Percentiles rank a stretch among this genome's conserved stretches.
phyloP scores from a whole-genome alignment of 1,140 invertebrate genomes.

The Lucilia cuprina region DNA sequence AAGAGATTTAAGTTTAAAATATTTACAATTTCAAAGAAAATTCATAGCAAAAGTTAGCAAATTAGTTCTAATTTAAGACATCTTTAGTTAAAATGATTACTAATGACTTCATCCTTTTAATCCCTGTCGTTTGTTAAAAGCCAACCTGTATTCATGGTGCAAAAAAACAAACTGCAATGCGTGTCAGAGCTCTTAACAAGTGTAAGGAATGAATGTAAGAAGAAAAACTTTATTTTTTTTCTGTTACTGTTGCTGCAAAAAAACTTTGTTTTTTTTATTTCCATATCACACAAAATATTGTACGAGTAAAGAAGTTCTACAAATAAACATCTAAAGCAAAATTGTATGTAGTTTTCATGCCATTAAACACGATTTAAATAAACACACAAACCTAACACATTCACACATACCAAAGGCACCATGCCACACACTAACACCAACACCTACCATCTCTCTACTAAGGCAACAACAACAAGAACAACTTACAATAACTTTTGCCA shows the following conservation, averaged over 20 bases:
- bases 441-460: neutral
- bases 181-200: conserved; percentile 32
- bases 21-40: too few species aligned
- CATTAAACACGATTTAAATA: conserved; percentile 43
- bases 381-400: neutral
- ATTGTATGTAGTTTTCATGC: conserved; percentile 40
- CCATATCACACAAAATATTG: conserved; percentile 1
- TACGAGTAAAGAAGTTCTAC: neutral
- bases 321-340: conserved; percentile 13
- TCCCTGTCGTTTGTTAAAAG: too few species aligned
- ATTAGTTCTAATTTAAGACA: too few species aligned
- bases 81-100: too few species aligned
- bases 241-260: neutral
- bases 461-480: too few species aligned
- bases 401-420: neutral
- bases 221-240: conserved; percentile 2
- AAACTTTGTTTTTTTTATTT: neutral
- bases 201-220: conserved; percentile 20
- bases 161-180: conserved; percentile 24
- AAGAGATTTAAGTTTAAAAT: too few species aligned
- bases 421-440: neutral
- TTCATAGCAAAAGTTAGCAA: too few species aligned
- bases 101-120: too few species aligned
- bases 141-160: conserved; percentile 5
- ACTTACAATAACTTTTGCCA: too few species aligned